Base-by-base conservation (phyloP, 1,140 invertebrate genomes). In the Drosophila equinoxialis region DNA sequence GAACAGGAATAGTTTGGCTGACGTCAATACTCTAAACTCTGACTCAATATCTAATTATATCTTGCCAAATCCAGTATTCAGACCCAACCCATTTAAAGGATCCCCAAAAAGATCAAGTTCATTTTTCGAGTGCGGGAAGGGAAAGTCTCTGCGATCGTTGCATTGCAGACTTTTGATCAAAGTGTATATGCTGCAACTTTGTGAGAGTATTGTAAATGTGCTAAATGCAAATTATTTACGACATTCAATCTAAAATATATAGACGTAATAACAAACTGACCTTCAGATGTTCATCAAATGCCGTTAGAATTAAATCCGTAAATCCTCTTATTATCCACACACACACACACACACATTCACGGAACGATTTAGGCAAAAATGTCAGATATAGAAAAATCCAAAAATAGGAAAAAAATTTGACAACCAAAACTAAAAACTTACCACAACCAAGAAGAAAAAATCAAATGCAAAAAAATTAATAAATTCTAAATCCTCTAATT, bases 171-270 rank as follows among this genome's bases (percentile, higher is more conserved):
- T 3, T n/a, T 39, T 39, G 10, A 3, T 11, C 37, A 39, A 39
- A 39, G 37, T 39, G 11, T 11, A 39, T 4, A 5, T 3, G n/a
- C 37, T 39, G 3, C 11, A 11, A 11, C 11, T 11, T 39, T 13
- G 37, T 39, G 11, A 39, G 37, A 4, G 37, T 39, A 57, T 61
- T 48, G 65, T 64, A 71, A 72, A 85, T 86, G 83, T 86, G 82
- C 66, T 86, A 87, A 86, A 78, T 73, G 79, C 67, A 67, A 82
- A 57, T 73, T 84, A 84, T 83, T 83, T 83, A 69, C 72, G 71
- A 45, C 67, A 55, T 79, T 70, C 65, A 73, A 79, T 74, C 45
- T 64, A 61, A 63, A 59, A 86, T 33, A 14, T 39, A 13, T 39
- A 39, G 37, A 39, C 37, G 11, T 39, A 39, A 39, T 45, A 54